A percentile compares a stretch with the other conserved stretches of the same genome.
phyloP scores from a whole-genome alignment of 1,140 invertebrate genomes.

The Mizuhopecten yessoensis region DNA sequence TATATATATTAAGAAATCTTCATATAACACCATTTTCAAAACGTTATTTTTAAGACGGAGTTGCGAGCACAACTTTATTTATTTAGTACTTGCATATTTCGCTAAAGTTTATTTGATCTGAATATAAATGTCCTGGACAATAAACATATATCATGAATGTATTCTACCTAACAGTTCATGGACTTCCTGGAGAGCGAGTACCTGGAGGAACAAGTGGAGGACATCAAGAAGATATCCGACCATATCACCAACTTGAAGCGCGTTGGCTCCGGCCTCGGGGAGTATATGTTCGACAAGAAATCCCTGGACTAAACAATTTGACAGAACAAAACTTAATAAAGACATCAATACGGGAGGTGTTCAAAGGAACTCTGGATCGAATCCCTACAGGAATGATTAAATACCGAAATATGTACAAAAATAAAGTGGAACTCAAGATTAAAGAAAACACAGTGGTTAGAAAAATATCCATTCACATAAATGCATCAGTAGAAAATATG shows the following conservation, averaged over 20 bases:
- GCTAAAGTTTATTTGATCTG: too few relatives aligned
- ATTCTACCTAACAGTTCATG: constrained; percentile 82
- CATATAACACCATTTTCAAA: too few relatives aligned
- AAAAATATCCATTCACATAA: not conserved
- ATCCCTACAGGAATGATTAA: not conserved
- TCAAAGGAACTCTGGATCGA: not conserved
- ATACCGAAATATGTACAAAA: not conserved
- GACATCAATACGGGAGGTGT: not conserved
- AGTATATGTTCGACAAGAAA: constrained; percentile 87
- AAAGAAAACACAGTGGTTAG: not conserved
- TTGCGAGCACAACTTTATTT: too few relatives aligned
- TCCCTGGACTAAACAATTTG: constrained; percentile 12
- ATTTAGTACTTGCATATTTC: too few relatives aligned
- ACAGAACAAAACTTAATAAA: not conserved
- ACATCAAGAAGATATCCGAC: constrained; percentile 86
- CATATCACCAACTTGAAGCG: constrained; percentile 87
- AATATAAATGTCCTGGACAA: too few relatives aligned
- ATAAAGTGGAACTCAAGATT: too few relatives aligned
- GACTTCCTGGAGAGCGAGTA: constrained; percentile 87
- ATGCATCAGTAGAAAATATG: not conserved
- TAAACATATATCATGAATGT: too few relatives aligned
- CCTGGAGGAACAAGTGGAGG: constrained; percentile 87
- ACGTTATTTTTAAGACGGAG: too few relatives aligned
- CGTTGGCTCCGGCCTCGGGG: constrained; percentile 86
- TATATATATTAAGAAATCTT: too few relatives aligned